Percentiles rank a stretch among this genome's conserved stretches.
Evolutionary conservation across 2,888 invertebrate species (phyloP).

Genomic region (Heliconius ismenius): DNA sequence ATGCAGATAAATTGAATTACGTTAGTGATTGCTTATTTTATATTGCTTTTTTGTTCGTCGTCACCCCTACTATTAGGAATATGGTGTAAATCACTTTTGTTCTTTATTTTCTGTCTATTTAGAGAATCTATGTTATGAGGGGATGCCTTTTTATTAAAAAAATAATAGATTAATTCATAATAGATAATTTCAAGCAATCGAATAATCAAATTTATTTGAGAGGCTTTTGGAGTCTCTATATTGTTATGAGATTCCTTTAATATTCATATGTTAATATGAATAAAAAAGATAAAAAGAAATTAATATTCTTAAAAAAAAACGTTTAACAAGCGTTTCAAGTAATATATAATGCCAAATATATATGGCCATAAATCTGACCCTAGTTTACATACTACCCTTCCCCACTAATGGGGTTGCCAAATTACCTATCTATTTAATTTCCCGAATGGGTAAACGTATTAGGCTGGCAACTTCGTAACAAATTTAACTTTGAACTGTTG

Average conservation of each 20-base stretch:
- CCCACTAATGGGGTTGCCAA: constrained; percentile 76
- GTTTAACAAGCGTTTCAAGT: constrained; percentile 13
- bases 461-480: constrained; percentile 77
- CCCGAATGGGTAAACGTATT: constrained; percentile 79
- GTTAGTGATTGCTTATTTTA: constrained; percentile 43
- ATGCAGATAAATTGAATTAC: constrained; percentile 58
- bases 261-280: too few species aligned
- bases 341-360: constrained; percentile 26
- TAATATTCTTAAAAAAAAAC: constrained; percentile 14
- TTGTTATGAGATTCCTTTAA: too few species aligned
- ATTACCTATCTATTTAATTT: constrained; percentile 82
- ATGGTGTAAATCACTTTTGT: background rate
- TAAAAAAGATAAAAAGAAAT: background rate
- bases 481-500: constrained; percentile 77
- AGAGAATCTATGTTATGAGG: background rate
- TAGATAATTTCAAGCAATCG: too few species aligned
- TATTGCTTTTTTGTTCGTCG: background rate
- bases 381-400: constrained; percentile 60
- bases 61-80: background rate
- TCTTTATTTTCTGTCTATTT: background rate
- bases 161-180: too few species aligned
- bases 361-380: constrained; percentile 64
- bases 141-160: too few species aligned
- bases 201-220: too few species aligned
- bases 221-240: too few species aligned